Percentiles rank a stretch among this genome's conserved stretches.
These are phyloP conservation scores for Phyllostomus discolor DNA, from an alignment of 2,113 vertebrate species.

Conservation along the genomic window DNA sequence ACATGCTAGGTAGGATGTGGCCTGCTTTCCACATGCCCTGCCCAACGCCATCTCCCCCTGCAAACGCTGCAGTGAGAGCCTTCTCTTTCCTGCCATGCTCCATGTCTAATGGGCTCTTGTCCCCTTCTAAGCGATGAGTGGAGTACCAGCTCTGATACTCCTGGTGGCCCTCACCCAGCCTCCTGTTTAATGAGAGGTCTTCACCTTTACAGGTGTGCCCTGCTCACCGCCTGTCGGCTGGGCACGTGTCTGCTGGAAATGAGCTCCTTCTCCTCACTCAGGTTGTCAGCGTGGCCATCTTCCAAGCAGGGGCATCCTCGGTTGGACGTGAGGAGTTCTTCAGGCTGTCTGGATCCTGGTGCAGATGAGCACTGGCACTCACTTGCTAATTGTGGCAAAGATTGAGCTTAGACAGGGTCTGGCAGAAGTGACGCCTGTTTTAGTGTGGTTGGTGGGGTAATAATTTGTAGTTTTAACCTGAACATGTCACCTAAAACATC, in stretches of 20 bases:
- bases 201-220: not conserved
- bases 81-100: not conserved
- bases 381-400: not conserved
- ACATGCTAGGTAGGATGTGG: not conserved
- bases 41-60: not conserved
- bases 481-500: too few relatives aligned
- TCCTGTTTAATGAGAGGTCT: not conserved
- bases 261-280: not conserved
- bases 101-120: not conserved
- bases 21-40: not conserved
- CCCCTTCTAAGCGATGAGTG: not conserved
- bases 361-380: not conserved
- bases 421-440: too few relatives aligned
- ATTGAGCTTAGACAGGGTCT: not conserved
- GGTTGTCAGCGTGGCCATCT: not conserved
- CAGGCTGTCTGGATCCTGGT: not conserved
- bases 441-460: too few relatives aligned
- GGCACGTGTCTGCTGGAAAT: not conserved
- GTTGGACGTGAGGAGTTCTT: not conserved
- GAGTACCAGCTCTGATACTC: not conserved
- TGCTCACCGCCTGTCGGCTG: not conserved
- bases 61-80: not conserved
- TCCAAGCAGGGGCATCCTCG: not conserved
- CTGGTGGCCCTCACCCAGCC: not conserved
- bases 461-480: too few relatives aligned